A percentile compares a stretch with the other conserved stretches of the same genome.
These are phyloP conservation scores for Alexandromys fortis DNA, from an alignment of 2,113 vertebrate species.

Conservation along the genomic window DNA sequence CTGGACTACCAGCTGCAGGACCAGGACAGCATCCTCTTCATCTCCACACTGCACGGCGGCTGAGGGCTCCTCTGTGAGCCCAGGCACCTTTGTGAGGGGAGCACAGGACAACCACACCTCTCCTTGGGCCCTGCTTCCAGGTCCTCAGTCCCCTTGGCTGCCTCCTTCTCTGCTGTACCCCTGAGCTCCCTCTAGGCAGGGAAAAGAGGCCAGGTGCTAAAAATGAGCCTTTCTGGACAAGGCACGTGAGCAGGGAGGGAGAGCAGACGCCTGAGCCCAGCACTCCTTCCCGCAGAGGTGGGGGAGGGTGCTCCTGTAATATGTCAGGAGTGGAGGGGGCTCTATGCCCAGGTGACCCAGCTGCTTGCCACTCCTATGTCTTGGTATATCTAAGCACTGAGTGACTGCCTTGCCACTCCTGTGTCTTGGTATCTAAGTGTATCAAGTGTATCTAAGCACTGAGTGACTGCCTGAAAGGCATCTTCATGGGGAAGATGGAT, in stretches of 20 bases:
- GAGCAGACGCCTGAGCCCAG: slow-evolving; percentile 6
- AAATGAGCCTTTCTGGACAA: slow-evolving; percentile 61
- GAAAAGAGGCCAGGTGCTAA: slow-evolving; percentile 78
- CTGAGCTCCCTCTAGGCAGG: slow-evolving; percentile 58
- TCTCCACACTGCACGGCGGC: slow-evolving; percentile 97
- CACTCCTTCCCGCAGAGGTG: slow-evolving; percentile 12
- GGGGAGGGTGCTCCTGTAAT: neutral
- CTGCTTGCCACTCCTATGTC: slow-evolving; percentile 12
- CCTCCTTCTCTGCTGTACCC: slow-evolving; percentile 75
- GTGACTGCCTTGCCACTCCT: neutral
- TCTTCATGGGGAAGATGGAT: slow-evolving; percentile 35
- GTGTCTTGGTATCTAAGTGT: neutral
- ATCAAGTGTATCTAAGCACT: neutral
- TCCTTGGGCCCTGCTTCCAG: slow-evolving; percentile 58
- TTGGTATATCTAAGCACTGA: neutral
- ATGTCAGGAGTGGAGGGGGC: neutral
- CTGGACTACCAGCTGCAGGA: slow-evolving; percentile 96
- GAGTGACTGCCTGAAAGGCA: neutral
- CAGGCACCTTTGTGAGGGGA: slow-evolving; percentile 58
- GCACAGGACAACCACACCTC: neutral
- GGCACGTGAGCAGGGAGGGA: neutral
- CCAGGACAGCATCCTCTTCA: slow-evolving; percentile 96
- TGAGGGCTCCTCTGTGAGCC: slow-evolving; percentile 80
- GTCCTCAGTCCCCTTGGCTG: slow-evolving; percentile 71
- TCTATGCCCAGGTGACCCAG: slow-evolving; percentile 59